Evolutionary conservation across 2,888 invertebrate species (phyloP).

Genomic region (Lepidochrysops patricia): DNA sequence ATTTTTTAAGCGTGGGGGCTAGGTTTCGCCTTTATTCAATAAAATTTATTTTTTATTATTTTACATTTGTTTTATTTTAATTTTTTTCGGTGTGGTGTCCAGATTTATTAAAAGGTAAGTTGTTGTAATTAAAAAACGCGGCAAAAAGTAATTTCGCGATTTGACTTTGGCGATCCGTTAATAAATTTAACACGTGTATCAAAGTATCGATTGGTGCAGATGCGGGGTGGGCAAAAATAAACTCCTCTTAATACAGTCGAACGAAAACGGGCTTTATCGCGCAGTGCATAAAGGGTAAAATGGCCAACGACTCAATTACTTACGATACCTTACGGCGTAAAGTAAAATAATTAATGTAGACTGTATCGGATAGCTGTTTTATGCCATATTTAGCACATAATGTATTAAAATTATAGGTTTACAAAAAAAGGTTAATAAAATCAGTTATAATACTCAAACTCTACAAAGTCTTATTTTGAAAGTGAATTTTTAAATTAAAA

Average conservation of each 20-base stretch:
- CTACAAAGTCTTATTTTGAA: too few species aligned
- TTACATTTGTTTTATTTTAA: slow-evolving; percentile 28
- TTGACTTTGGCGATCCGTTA: not conserved
- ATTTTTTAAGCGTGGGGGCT: not conserved
- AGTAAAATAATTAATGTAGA: slow-evolving; percentile 37
- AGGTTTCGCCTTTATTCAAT: slow-evolving; percentile 27
- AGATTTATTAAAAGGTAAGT: slow-evolving; percentile 44
- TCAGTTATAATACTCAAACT: not conserved
- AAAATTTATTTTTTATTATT: slow-evolving; percentile 32
- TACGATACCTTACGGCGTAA: slow-evolving; percentile 8
- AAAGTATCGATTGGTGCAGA: slow-evolving; percentile 45
- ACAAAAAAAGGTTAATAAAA: not conserved
- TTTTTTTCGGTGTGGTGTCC: slow-evolving; percentile 39
- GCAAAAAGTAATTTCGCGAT: slow-evolving; percentile 23
- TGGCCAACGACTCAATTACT: not conserved
- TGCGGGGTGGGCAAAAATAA: slow-evolving; percentile 41
- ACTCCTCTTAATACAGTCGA: slow-evolving; percentile 26
- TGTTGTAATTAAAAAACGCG: slow-evolving; percentile 21
- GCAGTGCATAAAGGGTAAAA: slow-evolving; percentile 7
- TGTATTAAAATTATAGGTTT: not conserved
- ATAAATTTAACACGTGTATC: slow-evolving; percentile 30
- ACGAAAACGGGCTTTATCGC: slow-evolving; percentile 12
- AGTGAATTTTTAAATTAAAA: too few species aligned
- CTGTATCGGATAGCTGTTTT: slow-evolving; percentile 28
- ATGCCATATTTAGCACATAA: not conserved